These are phyloP conservation scores for Phenganax stokvisi DNA, from an alignment of 92 coral and sea anemone genomes.

Conservation along the genomic window DNA sequence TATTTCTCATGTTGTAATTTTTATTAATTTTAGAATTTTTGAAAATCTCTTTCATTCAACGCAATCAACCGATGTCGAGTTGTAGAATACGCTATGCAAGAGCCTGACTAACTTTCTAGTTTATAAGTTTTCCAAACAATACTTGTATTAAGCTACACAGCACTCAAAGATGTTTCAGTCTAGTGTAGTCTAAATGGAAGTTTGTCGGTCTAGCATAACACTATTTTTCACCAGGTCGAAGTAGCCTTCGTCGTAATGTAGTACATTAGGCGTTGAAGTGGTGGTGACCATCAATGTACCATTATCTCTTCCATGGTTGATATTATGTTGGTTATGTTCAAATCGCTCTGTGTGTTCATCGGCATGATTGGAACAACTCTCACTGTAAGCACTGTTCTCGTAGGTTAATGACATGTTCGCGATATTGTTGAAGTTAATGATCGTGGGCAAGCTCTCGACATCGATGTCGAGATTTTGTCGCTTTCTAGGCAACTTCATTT, in stretches of 20 bases:
- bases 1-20: too few species aligned
- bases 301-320: background rate
- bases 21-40: too few species aligned
- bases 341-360: background rate
- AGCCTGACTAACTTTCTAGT: too few species aligned
- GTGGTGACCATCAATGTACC: background rate
- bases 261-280: background rate
- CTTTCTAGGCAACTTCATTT: slow-evolving; percentile 86
- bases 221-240: background rate
- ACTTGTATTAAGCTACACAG: too few species aligned
- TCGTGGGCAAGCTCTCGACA: slow-evolving; percentile 22
- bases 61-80: too few species aligned
- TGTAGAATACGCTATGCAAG: too few species aligned
- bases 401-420: background rate
- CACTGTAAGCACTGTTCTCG: slow-evolving; percentile 26
- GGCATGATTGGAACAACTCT: background rate
- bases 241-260: background rate
- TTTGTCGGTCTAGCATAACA: background rate
- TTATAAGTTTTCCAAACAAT: too few species aligned
- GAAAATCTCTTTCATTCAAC: too few species aligned
- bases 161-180: too few species aligned
- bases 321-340: too few species aligned
- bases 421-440: background rate
- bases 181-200: background rate
- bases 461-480: slow-evolving; percentile 45